Evolutionary conservation across 2,113 vertebrate species (phyloP).

Genomic region (Macquaria australasica): DNA sequence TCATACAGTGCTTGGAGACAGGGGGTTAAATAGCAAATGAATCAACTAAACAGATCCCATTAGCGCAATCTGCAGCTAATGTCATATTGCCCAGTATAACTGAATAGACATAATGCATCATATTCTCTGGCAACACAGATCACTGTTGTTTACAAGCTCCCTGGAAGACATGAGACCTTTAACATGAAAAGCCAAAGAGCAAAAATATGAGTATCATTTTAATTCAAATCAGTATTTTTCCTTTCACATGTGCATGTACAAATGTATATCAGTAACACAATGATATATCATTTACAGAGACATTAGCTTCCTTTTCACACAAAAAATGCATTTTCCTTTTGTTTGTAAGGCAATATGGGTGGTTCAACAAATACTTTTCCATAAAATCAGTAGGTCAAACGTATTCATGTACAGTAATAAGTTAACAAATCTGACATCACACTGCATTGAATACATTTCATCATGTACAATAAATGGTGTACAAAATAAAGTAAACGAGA

Average conservation of each 20-base stretch:
- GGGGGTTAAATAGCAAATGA: slow-evolving; percentile 10
- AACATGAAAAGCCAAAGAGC: slow-evolving; percentile 2
- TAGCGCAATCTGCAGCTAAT: slow-evolving; percentile 38
- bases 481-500: slow-evolving; percentile 44
- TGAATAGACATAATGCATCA: slow-evolving; percentile 1
- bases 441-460: slow-evolving; percentile 40
- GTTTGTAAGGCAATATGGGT: slow-evolving; percentile 80
- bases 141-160: slow-evolving; percentile 3
- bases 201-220: slow-evolving; percentile 45
- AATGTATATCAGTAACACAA: slow-evolving; percentile 59
- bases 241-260: slow-evolving; percentile 58
- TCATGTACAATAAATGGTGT: slow-evolving; percentile 35
- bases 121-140: slow-evolving; percentile 8
- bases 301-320: slow-evolving; percentile 50
- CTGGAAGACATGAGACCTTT: not conserved
- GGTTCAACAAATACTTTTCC: slow-evolving; percentile 42
- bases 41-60: slow-evolving; percentile 34
- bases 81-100: slow-evolving; percentile 10
- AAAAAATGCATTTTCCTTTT: slow-evolving; percentile 43
- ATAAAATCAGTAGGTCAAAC: slow-evolving; percentile 28
- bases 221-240: slow-evolving; percentile 44
- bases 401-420: slow-evolving; percentile 40
- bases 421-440: slow-evolving; percentile 46
- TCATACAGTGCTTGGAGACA: not conserved
- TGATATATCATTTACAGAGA: slow-evolving; percentile 56